Base-by-base conservation (phyloP, 2,113 vertebrate species). In the Corythornis madagascariensis region DNA sequence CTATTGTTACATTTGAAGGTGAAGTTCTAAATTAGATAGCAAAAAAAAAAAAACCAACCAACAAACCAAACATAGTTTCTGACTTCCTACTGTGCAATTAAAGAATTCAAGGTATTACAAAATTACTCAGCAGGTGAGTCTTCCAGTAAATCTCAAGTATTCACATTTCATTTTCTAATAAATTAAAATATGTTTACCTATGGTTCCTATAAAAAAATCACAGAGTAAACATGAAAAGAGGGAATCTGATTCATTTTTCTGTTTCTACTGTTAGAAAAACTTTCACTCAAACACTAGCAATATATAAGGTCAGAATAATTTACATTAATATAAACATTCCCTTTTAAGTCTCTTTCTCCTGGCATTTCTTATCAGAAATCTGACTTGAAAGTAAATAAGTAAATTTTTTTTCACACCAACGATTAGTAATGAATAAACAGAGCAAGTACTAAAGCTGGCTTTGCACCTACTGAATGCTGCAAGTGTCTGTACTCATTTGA, bases 401-500 rank as follows among this genome's bases (percentile, higher is more conserved):
- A 95, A 89, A 4, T 10, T 7, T 52, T 87, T 80, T 96, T 94
- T 91, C 91, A 93, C 13, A 75, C 11, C 61, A 81, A 42, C 92
- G 48, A 95, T 97, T 98, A 98, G 96, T 96, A 97, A 94, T 97
- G 96, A 98, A 98, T 97, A 98, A 98, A 98, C 97, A 97, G 97
- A 98, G 97, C 98, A 98, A 97, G 98, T 97, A 98, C 97, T 98
- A 98, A 98, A 99, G 99, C 98, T 99, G 99, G 98, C 98, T 98
- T 99, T 99, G 98, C 98, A 99, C 99, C 99, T 99, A 99, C 99
- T 99, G 99, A 99, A 99, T 99, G 99, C 98, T 99, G 99, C 98
- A 99, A 99, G 99, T 99, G 98, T 99, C 99, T 98, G 99, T 99
- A 99, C 98, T 99, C 99, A 98, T 99, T 99, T 98, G 99, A 99